These are phyloP conservation scores for Diarsia brunnea DNA, from an alignment of 2,888 invertebrate genomes.

Conservation along the genomic window DNA sequence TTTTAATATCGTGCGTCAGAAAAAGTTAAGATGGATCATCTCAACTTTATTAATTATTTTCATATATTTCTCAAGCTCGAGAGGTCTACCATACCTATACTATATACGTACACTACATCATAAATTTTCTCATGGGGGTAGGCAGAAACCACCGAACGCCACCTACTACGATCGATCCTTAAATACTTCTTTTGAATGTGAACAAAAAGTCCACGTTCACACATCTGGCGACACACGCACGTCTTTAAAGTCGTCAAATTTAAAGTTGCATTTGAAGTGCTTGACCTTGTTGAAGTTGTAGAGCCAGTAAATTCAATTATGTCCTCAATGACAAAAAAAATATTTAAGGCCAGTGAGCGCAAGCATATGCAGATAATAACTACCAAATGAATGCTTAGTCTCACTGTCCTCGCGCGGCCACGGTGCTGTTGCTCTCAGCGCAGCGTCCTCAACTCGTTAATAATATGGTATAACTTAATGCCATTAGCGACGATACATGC, in stretches of 20 bases:
- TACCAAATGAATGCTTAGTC: constrained; percentile 16
- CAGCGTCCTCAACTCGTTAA: background rate
- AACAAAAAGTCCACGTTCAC: too few relatives aligned
- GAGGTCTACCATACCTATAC: background rate
- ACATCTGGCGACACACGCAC: too few relatives aligned
- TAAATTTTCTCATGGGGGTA: too few relatives aligned
- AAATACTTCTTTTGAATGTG: too few relatives aligned
- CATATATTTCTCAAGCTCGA: constrained; percentile 2
- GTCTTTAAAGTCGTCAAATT: too few relatives aligned
- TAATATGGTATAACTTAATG: background rate
- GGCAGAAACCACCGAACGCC: too few relatives aligned
- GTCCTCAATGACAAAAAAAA: constrained; percentile 10
- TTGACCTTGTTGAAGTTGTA: constrained; percentile 12
- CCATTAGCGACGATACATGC: background rate
- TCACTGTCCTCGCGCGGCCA: background rate
- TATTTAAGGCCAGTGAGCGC: background rate
- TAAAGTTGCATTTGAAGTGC: background rate
- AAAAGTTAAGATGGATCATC: constrained; percentile 15
- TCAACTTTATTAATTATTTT: constrained; percentile 25
- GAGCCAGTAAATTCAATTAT: background rate
- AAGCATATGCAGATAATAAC: background rate
- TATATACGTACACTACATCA: too few relatives aligned
- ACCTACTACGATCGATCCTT: too few relatives aligned
- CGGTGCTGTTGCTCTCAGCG: background rate
- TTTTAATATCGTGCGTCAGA: constrained; percentile 1